Evolutionary conservation across 2,113 vertebrate genomes (phyloP).

Genomic region (Oceanites oceanicus): DNA sequence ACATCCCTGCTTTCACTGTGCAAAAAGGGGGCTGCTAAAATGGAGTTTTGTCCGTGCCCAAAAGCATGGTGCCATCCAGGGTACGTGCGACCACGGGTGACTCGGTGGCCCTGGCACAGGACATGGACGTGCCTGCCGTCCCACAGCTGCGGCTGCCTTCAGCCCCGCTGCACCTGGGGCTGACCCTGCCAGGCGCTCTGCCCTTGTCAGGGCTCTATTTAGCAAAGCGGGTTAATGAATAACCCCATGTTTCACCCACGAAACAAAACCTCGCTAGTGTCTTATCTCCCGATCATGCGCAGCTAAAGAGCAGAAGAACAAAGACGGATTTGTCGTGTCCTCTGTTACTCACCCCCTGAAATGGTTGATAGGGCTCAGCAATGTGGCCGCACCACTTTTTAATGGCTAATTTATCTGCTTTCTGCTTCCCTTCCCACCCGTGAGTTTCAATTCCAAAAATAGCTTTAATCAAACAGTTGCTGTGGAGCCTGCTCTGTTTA

Average conservation of each 20-base stretch:
- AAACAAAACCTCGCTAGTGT: neutral
- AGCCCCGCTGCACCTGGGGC: neutral
- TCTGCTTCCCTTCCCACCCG: neutral
- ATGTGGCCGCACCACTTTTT: neutral
- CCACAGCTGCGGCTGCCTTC: accelerated
- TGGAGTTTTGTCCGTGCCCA: neutral
- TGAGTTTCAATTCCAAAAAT: constrained; percentile 18
- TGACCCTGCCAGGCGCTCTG: neutral
- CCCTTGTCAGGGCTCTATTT: constrained; percentile 12
- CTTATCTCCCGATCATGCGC: neutral
- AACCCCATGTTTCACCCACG: neutral
- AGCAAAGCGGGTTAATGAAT: constrained; percentile 51
- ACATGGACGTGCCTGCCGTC: neutral
- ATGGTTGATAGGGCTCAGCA: neutral
- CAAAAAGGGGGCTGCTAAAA: neutral
- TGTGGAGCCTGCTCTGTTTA: neutral
- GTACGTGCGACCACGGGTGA: accelerated
- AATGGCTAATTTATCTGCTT: constrained; percentile 26
- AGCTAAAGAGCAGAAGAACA: constrained; percentile 23
- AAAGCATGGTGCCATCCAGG: neutral
- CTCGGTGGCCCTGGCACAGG: accelerated
- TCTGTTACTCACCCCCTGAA: neutral
- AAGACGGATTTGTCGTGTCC: constrained; percentile 4
- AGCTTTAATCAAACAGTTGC: neutral
- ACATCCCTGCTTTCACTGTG: neutral